These are phyloP conservation scores for Polyommatus iphigenia DNA, from an alignment of 2,888 invertebrate species.

Conservation along the genomic window DNA sequence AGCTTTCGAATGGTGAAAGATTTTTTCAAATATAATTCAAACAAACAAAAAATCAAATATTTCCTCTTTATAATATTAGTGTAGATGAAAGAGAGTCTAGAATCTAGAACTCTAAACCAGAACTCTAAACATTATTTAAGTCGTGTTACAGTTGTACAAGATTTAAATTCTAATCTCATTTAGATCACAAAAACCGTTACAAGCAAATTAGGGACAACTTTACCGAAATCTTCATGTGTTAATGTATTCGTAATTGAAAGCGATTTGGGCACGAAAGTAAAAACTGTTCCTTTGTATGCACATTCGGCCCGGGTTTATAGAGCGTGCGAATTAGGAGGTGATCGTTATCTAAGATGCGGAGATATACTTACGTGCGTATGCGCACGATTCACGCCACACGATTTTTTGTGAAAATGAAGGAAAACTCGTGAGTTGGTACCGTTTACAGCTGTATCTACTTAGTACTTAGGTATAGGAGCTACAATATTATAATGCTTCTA, in stretches of 20 bases:
- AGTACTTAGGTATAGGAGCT: background rate
- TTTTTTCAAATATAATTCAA: no score
- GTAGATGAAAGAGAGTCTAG: no score
- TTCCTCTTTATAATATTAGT: no score
- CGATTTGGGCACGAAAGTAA: slow-evolving; percentile 49
- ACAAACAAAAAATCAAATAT: no score
- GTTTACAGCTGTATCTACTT: background rate
- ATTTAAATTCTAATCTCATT: background rate
- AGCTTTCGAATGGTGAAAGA: no score
- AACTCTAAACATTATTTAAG: no score
- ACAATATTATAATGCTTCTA: no score
- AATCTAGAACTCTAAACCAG: no score
- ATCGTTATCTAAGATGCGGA: slow-evolving; percentile 20
- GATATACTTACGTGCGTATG: slow-evolving; percentile 2
- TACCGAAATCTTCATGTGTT: background rate
- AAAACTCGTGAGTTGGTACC: background rate
- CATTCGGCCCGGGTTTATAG: slow-evolving; percentile 51
- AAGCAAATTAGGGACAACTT: background rate
- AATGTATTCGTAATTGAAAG: slow-evolving; percentile 37
- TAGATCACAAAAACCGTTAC: background rate
- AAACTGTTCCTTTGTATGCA: slow-evolving; percentile 51
- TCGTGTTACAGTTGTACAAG: no score
- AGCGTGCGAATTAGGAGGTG: slow-evolving; percentile 59
- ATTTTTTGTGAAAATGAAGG: background rate
- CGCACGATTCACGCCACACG: background rate